Evolutionary conservation across 2,113 vertebrate species (phyloP).

Genomic region (Eurystomus gularis): DNA sequence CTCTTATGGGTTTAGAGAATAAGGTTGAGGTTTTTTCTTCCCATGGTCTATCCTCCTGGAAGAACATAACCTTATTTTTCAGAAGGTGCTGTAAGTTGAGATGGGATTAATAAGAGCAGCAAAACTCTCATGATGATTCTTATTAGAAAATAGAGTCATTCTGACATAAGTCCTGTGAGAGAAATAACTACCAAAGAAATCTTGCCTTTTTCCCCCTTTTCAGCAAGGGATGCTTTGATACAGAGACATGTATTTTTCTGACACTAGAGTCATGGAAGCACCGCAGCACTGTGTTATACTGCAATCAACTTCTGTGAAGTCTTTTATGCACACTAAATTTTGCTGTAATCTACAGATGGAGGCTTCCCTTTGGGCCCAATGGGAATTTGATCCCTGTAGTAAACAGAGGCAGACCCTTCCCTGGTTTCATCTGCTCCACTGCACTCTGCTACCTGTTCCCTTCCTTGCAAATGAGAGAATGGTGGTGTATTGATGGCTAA

Average conservation of each 20-base stretch:
- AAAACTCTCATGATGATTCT: conserved; percentile 8
- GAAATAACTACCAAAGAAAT: not conserved
- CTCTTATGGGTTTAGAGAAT: not conserved
- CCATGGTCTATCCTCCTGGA: not conserved
- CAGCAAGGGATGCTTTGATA: not conserved
- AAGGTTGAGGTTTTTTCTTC: not conserved
- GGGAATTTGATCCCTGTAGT: conserved; percentile 3
- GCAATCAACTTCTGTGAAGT: not conserved
- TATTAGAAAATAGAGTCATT: conserved; percentile 36
- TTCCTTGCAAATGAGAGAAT: not conserved
- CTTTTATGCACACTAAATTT: conserved; percentile 20
- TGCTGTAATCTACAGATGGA: not conserved
- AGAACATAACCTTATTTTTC: not conserved
- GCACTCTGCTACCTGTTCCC: not conserved
- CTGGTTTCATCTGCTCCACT: not conserved
- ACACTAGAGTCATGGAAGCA: not conserved
- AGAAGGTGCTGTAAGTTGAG: not conserved
- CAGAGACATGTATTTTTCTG: not conserved
- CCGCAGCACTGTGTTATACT: not conserved
- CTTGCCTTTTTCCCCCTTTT: not conserved
- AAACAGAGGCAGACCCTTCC: not conserved
- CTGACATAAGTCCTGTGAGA: not conserved
- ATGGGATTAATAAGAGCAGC: not conserved
- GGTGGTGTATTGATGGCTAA: not conserved
- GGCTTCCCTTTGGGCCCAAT: not conserved